A percentile compares a stretch with the other conserved stretches of the same genome.
phyloP scores from a whole-genome alignment of 2,113 vertebrate species.

The Pungitius pungitius region DNA sequence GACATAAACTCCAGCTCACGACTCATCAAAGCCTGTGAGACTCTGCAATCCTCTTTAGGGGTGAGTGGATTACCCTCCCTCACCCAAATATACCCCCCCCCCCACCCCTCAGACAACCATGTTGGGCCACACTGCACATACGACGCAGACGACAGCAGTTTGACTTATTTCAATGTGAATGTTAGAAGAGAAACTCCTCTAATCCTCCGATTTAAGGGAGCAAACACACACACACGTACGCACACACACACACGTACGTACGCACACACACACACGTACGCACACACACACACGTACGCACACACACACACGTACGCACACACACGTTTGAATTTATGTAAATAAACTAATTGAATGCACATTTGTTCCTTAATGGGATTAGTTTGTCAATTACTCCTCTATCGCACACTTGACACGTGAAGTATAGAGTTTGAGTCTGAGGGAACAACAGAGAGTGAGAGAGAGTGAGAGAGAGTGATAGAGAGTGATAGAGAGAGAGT shows the following conservation, averaged over 20 bases:
- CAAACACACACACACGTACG: not conserved
- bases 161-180: no score
- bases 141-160: constrained; percentile 28
- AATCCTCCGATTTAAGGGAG: constrained; percentile 14
- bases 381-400: constrained; percentile 37
- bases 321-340: constrained; percentile 31
- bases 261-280: not conserved
- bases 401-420: constrained; percentile 30
- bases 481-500: not conserved
- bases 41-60: constrained; percentile 80
- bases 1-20: constrained; percentile 75
- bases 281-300: not conserved
- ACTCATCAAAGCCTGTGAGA: constrained; percentile 76
- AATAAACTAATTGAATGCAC: constrained; percentile 34
- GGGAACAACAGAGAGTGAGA: constrained; percentile 25
- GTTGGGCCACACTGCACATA: constrained; percentile 43
- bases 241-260: not conserved
- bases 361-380: constrained; percentile 44
- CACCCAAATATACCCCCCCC: constrained; percentile 74
- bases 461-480: constrained; percentile 38
- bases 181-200: not conserved
- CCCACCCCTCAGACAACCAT: constrained; percentile 38
- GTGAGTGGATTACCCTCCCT: constrained; percentile 81
- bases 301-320: not conserved
- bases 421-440: constrained; percentile 31